phyloP scores from a whole-genome alignment of 2,113 vertebrate species.

The Cinclus cinclus region DNA sequence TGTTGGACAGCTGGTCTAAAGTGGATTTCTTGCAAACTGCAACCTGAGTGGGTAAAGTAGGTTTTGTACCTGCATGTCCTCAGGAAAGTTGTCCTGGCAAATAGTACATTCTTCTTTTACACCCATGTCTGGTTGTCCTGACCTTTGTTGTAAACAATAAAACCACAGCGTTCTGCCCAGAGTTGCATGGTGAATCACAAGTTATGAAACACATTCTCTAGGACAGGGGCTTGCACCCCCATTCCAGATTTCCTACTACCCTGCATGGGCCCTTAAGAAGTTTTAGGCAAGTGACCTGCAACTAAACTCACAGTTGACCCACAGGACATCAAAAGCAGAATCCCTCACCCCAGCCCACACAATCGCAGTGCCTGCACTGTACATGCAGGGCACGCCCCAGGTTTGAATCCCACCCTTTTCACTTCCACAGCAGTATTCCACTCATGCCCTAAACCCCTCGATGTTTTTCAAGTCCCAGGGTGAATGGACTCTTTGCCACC shows the following conservation, averaged over 20 bases:
- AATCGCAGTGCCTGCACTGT: fast-evolving
- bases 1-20: not conserved
- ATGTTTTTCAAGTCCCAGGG: fast-evolving
- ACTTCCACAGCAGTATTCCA: not conserved
- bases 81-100: not conserved
- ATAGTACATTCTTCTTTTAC: not conserved
- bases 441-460: fast-evolving
- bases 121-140: not conserved
- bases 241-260: not conserved
- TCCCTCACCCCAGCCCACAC: fast-evolving
- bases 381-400: fast-evolving
- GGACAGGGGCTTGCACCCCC: not conserved
- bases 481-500: fast-evolving
- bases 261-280: not conserved
- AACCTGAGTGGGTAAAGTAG: not conserved
- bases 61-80: fast-evolving
- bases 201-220: fast-evolving
- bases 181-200: fast-evolving
- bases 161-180: no score
- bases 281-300: not conserved
- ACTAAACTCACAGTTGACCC: fast-evolving
- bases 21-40: not conserved
- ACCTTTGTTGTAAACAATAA: no score
- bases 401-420: not conserved
- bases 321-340: not conserved